Percentiles rank a stretch among this genome's conserved stretches.
These are phyloP conservation scores for Thalpophila matura DNA, from an alignment of 2,888 invertebrate species.

Conservation along the genomic window DNA sequence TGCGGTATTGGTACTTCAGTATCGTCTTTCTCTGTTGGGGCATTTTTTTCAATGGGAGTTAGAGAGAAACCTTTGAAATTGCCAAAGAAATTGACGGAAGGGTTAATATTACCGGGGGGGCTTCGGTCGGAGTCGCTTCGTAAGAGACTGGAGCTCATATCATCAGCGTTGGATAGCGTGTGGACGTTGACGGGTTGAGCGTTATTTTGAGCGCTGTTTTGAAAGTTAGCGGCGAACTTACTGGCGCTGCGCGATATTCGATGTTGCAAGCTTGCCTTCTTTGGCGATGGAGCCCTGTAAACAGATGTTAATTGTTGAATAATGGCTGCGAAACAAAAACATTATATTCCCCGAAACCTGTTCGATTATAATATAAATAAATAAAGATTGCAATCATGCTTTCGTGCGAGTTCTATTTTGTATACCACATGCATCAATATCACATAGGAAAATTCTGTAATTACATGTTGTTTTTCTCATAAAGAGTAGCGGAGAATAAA, in stretches of 20 bases:
- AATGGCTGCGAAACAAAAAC: background rate
- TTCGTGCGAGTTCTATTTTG: slow-evolving; percentile 6
- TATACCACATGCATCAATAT: slow-evolving; percentile 7
- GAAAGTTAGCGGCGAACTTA: slow-evolving; percentile 87
- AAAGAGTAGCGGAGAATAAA: too few species aligned
- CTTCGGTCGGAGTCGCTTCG: slow-evolving; percentile 88
- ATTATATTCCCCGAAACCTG: background rate
- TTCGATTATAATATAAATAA: background rate
- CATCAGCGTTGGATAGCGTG: slow-evolving; percentile 92
- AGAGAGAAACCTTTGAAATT: slow-evolving; percentile 97
- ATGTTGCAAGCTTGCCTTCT: slow-evolving; percentile 85
- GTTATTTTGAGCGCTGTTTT: slow-evolving; percentile 79
- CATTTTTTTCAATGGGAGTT: slow-evolving; percentile 91
- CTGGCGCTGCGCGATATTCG: slow-evolving; percentile 86
- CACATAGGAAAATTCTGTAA: background rate
- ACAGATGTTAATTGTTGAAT: slow-evolving; percentile 11
- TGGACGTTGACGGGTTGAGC: slow-evolving; percentile 85
- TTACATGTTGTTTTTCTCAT: too few species aligned
- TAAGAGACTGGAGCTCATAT: slow-evolving; percentile 93
- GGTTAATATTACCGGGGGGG: slow-evolving; percentile 85
- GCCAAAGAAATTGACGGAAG: slow-evolving; percentile 94
- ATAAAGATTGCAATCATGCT: slow-evolving; percentile 15
- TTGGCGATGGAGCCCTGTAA: slow-evolving; percentile 84
- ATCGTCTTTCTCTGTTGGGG: slow-evolving; percentile 60
- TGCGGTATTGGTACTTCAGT: slow-evolving; percentile 48